Evolutionary conservation across 1,140 invertebrate genomes (phyloP).

Genomic region (Rhyacophila brunnea): DNA sequence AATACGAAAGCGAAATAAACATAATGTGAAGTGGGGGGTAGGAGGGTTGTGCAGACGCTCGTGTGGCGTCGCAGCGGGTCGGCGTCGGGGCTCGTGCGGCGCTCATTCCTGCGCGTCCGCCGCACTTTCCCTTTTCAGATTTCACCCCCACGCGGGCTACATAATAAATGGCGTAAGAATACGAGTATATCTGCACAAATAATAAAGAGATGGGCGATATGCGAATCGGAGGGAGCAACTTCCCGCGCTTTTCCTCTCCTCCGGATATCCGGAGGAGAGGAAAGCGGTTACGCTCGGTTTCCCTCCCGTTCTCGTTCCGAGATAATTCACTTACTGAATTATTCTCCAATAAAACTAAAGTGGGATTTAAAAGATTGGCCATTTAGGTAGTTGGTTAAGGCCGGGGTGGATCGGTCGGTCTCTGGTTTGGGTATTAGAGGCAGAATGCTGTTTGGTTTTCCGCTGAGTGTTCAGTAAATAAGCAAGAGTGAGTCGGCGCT

Average conservation of each 20-base stretch:
- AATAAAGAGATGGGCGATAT: constrained; percentile 28
- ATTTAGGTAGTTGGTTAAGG: constrained; percentile 32
- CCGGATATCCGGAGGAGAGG: constrained; percentile 54
- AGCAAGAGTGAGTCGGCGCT: not conserved
- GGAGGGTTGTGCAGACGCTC: not conserved
- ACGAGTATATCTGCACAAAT: constrained; percentile 34
- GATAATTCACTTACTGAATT: constrained; percentile 54
- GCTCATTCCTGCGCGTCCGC: constrained; percentile 27
- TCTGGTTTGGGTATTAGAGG: no score
- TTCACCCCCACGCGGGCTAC: constrained; percentile 29
- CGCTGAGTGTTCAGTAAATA: constrained; percentile 19
- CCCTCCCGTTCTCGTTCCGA: constrained; percentile 35
- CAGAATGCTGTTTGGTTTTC: constrained; percentile 15
- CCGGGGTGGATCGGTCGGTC: constrained; percentile 6
- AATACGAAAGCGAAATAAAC: no score
- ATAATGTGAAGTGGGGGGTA: not conserved
- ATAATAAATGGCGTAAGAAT: constrained; percentile 35
- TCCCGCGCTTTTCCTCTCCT: constrained; percentile 43
- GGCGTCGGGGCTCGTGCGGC: constrained; percentile 6
- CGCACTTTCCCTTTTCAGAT: constrained; percentile 35
- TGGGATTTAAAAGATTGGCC: constrained; percentile 37
- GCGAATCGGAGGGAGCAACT: constrained; percentile 15
- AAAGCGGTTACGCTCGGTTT: constrained; percentile 56
- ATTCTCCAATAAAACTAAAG: constrained; percentile 55
- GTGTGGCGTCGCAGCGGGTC: not conserved